These are phyloP conservation scores for Umimayanthus kanabou DNA, from an alignment of 92 coral and sea anemone species.

Conservation along the genomic window DNA sequence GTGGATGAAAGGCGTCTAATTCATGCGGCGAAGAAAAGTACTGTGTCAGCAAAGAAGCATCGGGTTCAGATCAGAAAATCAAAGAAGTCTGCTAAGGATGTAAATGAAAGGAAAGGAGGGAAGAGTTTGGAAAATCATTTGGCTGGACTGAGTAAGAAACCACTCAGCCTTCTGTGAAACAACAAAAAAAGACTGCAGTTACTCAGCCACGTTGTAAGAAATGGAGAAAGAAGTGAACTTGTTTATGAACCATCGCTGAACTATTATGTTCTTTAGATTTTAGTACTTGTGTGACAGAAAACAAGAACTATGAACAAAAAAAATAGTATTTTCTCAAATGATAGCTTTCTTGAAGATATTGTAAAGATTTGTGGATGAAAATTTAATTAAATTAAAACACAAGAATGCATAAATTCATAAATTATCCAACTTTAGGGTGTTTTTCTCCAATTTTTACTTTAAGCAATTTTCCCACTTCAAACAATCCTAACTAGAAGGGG, in stretches of 20 bases:
- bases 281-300: not conserved
- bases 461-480: not conserved
- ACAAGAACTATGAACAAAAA: not conserved
- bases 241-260: not conserved
- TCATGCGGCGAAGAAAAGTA: not conserved
- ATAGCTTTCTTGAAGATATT: not conserved
- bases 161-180: constrained; percentile 1
- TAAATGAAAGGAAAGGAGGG: constrained; percentile 2
- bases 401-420: not conserved
- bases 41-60: not conserved
- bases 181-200: not conserved
- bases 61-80: not conserved
- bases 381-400: not conserved
- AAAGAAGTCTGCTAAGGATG: not conserved
- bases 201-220: not conserved
- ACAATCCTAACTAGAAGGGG: not conserved
- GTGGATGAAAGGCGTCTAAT: not conserved
- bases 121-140: not conserved
- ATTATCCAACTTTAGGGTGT: not conserved
- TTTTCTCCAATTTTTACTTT: not conserved
- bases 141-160: not conserved
- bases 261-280: not conserved
- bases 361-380: not conserved
- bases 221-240: not conserved
- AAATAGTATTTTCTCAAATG: not conserved